Evolutionary conservation across 2,888 invertebrate genomes (phyloP).

Genomic region (Agonopterix alstromeriana): DNA sequence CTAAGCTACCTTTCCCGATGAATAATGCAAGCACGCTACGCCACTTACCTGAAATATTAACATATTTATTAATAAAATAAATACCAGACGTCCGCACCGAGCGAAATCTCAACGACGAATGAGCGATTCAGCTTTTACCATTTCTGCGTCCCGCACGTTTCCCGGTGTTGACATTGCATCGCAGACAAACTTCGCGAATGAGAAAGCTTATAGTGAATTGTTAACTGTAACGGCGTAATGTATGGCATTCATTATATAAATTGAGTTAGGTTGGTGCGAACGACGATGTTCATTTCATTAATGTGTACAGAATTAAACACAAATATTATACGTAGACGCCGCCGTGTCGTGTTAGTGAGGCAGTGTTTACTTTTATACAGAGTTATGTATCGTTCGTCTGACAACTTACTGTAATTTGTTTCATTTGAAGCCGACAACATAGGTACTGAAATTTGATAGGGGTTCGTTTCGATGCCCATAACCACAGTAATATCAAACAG

Average conservation of each 20-base stretch:
- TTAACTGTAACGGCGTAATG: slow-evolving; percentile 62
- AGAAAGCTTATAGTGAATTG: slow-evolving; percentile 53
- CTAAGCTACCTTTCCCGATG: slow-evolving; percentile 64
- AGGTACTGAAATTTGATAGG: too few relatives aligned
- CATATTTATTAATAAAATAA: slow-evolving; percentile 78
- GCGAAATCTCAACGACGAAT: slow-evolving; percentile 35
- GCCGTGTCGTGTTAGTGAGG: not conserved
- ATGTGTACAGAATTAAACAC: slow-evolving; percentile 63
- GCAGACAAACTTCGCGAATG: slow-evolving; percentile 42
- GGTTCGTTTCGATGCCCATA: too few relatives aligned
- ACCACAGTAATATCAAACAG: too few relatives aligned
- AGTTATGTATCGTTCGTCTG: slow-evolving; percentile 5
- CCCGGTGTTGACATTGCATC: slow-evolving; percentile 47
- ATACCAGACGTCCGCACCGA: slow-evolving; percentile 59
- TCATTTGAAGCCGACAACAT: too few relatives aligned
- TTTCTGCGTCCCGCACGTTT: not conserved
- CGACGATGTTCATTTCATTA: slow-evolving; percentile 65
- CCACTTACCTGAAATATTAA: slow-evolving; percentile 71
- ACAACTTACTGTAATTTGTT: not conserved
- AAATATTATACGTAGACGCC: slow-evolving; percentile 32
- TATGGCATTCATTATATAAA: slow-evolving; percentile 73
- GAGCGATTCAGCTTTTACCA: slow-evolving; percentile 15
- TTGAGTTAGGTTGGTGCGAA: slow-evolving; percentile 56
- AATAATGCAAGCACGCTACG: slow-evolving; percentile 63
- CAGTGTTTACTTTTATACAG: slow-evolving; percentile 9